Conservation (phyloP, 2,888 invertebrate genomes). For the Caenorhabditis sp. region DNA sequence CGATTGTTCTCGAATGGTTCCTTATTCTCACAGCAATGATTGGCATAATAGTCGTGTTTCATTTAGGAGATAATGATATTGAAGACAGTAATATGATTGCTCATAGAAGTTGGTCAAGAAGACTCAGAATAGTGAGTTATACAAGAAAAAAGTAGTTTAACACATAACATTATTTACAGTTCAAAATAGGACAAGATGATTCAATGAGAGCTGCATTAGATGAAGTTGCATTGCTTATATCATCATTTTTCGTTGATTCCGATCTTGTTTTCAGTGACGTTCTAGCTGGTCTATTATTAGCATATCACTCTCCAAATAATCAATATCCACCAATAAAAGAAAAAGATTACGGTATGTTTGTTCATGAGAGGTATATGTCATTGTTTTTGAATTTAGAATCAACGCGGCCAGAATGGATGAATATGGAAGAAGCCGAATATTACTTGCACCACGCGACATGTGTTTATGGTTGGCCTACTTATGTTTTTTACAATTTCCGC, state of each 20-base stretch:
- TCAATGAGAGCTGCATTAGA: conserved; percentile 66
- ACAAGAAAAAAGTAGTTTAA: not conserved
- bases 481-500: conserved; percentile 71
- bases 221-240: conserved; percentile 65
- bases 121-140: conserved; percentile 51
- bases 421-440: conserved; percentile 47
- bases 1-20: conserved; percentile 65
- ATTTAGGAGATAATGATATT: conserved; percentile 46
- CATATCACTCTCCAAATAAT: conserved; percentile 72
- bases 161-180: conserved; percentile 41
- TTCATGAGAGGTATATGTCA: too few species aligned
- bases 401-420: conserved; percentile 43
- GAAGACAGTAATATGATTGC: conserved; percentile 58
- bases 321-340: conserved; percentile 48
- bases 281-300: conserved; percentile 85
- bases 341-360: conserved; percentile 18
- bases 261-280: conserved; percentile 89
- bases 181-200: conserved; percentile 65
- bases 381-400: too few species aligned
- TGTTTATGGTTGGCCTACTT: conserved; percentile 88
- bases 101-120: conserved; percentile 52
- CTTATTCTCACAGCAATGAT: conserved; percentile 59
- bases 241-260: conserved; percentile 65
- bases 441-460: conserved; percentile 81
- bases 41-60: conserved; percentile 57